Conservation (phyloP, 2,113 vertebrate species). For the Rynchops niger region DNA sequence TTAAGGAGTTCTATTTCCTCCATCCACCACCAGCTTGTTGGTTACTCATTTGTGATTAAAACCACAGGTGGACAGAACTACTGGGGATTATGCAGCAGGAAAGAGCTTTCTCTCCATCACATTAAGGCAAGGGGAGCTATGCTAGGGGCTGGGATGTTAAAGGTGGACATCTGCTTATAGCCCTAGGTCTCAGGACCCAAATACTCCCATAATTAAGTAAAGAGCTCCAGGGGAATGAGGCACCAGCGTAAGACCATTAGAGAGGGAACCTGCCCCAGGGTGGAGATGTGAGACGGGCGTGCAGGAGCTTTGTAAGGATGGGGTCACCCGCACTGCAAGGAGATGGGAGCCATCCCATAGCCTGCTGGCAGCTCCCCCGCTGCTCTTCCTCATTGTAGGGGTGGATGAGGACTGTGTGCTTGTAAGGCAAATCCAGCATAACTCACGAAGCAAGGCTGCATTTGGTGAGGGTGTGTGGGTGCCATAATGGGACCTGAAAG, state of each 20-base stretch:
- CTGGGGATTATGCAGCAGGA: not conserved
- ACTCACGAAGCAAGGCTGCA: not conserved
- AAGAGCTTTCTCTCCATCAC: not conserved
- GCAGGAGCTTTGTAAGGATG: not conserved
- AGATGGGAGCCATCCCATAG: not conserved
- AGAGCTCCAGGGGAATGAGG: not conserved
- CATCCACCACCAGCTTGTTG: fast-evolving
- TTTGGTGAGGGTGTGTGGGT: not conserved
- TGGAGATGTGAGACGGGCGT: not conserved
- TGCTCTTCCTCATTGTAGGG: not conserved
- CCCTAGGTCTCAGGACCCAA: not conserved
- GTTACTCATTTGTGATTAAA: not conserved
- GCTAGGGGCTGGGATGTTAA: not conserved
- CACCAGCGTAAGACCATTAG: not conserved
- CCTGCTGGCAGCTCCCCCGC: not conserved
- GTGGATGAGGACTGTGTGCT: not conserved
- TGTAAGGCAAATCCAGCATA: not conserved
- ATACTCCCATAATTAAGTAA: not conserved
- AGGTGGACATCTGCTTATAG: not conserved
- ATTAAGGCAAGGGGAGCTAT: not conserved
- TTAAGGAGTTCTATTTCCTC: not conserved
- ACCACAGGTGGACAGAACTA: not conserved
- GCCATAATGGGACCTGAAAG: not conserved
- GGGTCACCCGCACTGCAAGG: fast-evolving
- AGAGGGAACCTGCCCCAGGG: not conserved